phyloP scores from a whole-genome alignment of 2,113 vertebrate genomes.

The Mandrillus leucophaeus region DNA sequence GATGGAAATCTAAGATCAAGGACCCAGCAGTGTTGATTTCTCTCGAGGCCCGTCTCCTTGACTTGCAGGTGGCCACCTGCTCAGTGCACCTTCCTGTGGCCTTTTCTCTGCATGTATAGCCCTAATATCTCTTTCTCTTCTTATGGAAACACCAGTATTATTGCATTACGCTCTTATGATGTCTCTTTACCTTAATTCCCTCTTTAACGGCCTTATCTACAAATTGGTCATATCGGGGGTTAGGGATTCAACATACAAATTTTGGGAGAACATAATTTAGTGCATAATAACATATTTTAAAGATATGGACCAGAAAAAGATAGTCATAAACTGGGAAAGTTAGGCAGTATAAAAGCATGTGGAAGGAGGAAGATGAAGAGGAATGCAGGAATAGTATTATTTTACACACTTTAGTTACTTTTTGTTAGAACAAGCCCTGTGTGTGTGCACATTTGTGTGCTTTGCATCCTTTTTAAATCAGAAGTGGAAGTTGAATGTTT shows the following conservation, averaged over 20 bases:
- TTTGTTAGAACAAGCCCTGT: neutral
- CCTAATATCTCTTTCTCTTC: rapidly evolving
- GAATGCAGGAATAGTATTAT: neutral
- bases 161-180: neutral
- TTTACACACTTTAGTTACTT: neutral
- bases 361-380: neutral
- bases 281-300: neutral
- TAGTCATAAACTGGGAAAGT: neutral
- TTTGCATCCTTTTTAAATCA: neutral
- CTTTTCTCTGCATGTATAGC: neutral
- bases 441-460: neutral
- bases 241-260: neutral
- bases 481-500: neutral
- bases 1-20: neutral
- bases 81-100: neutral
- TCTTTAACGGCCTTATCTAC: neutral
- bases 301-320: neutral
- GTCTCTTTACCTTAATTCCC: neutral
- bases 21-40: neutral
- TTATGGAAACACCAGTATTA: neutral
- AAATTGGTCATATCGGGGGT: neutral
- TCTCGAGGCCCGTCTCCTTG: neutral
- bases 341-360: neutral
- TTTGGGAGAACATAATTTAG: neutral
- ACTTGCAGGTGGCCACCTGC: neutral